phyloP scores from a whole-genome alignment of 1,140 invertebrate species.

The Sitobion miscanthi region DNA sequence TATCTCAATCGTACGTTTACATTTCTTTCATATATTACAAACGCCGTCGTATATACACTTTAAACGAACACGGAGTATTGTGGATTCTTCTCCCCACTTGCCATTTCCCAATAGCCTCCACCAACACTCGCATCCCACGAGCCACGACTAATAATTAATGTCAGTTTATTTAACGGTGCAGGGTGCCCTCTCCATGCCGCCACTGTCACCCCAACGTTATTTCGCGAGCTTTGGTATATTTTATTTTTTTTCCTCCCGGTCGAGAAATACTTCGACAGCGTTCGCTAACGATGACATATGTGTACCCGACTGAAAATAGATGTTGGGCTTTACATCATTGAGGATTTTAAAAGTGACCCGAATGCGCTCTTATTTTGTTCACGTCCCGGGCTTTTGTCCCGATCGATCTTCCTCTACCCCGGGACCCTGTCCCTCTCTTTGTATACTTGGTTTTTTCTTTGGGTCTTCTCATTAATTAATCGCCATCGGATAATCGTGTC shows the following conservation, averaged over 20 bases:
- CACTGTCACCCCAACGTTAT: neutral
- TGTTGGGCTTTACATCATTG: slow-evolving; percentile 36
- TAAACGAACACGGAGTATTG: neutral
- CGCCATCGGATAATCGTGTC: slow-evolving; percentile 35
- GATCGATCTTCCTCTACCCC: slow-evolving; percentile 22
- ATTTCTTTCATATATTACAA: neutral
- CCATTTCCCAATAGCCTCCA: neutral
- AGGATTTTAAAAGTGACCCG: slow-evolving; percentile 35
- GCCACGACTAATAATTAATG: slow-evolving; percentile 22
- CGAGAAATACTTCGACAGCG: slow-evolving; percentile 39
- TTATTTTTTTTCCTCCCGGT: neutral
- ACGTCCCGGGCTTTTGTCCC: slow-evolving; percentile 36
- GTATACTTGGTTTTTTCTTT: neutral
- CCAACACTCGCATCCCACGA: too few relatives aligned
- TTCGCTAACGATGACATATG: slow-evolving; percentile 49
- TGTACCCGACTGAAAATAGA: slow-evolving; percentile 9
- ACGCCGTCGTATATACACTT: neutral
- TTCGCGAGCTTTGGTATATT: neutral
- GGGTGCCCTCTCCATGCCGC: neutral
- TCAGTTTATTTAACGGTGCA: neutral
- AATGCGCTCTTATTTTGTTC: slow-evolving; percentile 35
- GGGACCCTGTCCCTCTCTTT: neutral
- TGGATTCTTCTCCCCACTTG: neutral
- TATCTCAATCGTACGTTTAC: too few relatives aligned
- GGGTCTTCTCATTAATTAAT: slow-evolving; percentile 45